Base-by-base conservation (phyloP, 2,113 vertebrate species). In the Microtus ochrogaster region DNA sequence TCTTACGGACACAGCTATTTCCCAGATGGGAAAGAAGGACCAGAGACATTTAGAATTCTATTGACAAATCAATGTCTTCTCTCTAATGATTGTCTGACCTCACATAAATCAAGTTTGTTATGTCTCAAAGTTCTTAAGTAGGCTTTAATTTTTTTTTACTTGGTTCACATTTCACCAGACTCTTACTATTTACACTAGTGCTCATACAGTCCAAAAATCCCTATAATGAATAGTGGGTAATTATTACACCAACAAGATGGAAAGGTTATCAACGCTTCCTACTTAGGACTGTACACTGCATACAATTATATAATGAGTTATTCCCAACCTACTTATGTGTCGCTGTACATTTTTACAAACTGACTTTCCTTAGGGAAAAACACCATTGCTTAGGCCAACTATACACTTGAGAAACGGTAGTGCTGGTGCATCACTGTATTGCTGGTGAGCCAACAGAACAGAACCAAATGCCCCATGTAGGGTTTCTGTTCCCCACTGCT, bases 21-120 rank as follows among this genome's bases (percentile, higher is more conserved):
- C 41, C 24, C 86, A 85, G 49, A 70, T 3, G 24, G 61, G 73
- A 24, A 41, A 4, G 11, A 16, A 61, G 13, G 88, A 36, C 7
- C 49, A 79, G 94, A 79, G 41, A 77, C n/a, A 70, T 84, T 65
- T 58, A 66, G 68, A 91, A 95, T 76, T 96, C 19, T 66, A 92
- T 72, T 96, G 89, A 78, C 5, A 68, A 78, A 83, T 87, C 41
- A 73, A 9, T 95, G 68, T 21, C 87, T 70, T 95, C 47, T 94
- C 96, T 81, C 63, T 86, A 22, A 21, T 89, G 58, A 44, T 0
- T 85, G 5, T 79, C 79, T 93, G 49, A 94, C 44, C 30, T 94
- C 12, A 91, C 0, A 24, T 6, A 93, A 86, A 94, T 73, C 17
- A 95, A 87, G 61, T 77, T 30, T 92, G n/a, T 55, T 89, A 89